A percentile compares a stretch with the other conserved stretches of the same genome.
Conservation (phyloP, 2,888 invertebrate species). For the Orchesella flavescens region DNA sequence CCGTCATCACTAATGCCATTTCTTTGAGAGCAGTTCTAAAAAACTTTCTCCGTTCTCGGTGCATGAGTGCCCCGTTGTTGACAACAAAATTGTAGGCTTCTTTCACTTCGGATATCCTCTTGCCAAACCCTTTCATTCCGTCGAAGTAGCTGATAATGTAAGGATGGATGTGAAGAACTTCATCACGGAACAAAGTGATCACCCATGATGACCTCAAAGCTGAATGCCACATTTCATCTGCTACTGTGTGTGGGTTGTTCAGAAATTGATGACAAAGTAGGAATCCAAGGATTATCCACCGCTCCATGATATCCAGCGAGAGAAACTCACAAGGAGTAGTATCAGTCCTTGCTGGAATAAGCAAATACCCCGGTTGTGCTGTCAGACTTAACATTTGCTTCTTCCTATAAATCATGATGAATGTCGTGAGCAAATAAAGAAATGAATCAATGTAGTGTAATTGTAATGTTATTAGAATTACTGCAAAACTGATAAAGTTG, state of each 20-base stretch:
- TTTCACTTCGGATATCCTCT: conserved; percentile 95
- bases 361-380: conserved; percentile 92
- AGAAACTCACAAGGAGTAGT: conserved; percentile 98
- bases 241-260: conserved; percentile 77
- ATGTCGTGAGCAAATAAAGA: too few species aligned
- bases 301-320: conserved; percentile 94
- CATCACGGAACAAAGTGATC: conserved; percentile 94
- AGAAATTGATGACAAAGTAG: conserved; percentile 91
- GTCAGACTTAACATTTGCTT: conserved; percentile 94
- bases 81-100: conserved; percentile 93
- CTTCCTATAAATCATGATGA: too few species aligned
- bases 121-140: conserved; percentile 93
- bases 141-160: conserved; percentile 96
- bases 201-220: conserved; percentile 96
- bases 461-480: not conserved
- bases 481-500: too few species aligned
- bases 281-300: conserved; percentile 97
- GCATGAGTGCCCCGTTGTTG: conserved; percentile 90
- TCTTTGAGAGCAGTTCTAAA: conserved; percentile 95
- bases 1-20: conserved; percentile 93
- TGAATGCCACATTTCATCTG: conserved; percentile 85
- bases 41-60: conserved; percentile 96
- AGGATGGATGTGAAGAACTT: conserved; percentile 95
- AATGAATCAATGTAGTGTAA: too few species aligned
- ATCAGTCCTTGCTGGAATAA: conserved; percentile 95